Evolutionary conservation across 2,797 vertebrate species (phyloP), one percentile per base, ranked within the genome.

Genomic region (Pitangus sulphuratus): DNA sequence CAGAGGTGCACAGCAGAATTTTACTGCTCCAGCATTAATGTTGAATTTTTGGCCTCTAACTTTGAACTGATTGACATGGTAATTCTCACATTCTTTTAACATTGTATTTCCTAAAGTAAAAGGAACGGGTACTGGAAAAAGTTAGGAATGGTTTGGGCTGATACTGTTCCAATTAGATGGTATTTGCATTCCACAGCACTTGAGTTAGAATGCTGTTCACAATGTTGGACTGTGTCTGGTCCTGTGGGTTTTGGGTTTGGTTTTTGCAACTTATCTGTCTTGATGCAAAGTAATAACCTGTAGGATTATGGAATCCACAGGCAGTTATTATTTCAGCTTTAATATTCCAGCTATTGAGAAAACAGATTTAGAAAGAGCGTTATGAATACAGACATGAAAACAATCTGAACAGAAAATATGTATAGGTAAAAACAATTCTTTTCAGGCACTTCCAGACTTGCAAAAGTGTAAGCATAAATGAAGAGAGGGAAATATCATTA

Each of bases 401-500:
- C 25, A 88, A 28, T 70, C 44, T 70, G 76, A 85, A 39, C 7
- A 90, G 80, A 92, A 92, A 92, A 39, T 90, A 89, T 30, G 35
- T 82, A 5, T 61, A 72, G 8, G 50, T 75, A 65, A 84, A 92
- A 90, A 22, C 45, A 89, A n/a, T 69, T 94, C 47, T 24, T 94
- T 89, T 79, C 58, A 82, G 86, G 40, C 84, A 62, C 56, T 93
- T 95, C 78, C 56, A 96, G 94, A 87, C 87, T 93, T 96, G 94
- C 75, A 87, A 18, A 86, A 82, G 51, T 79, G 26, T 76, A 53
- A 84, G 74, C 33, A 5, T 76, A 84, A 81, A 48, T 54, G 56
- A 28, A 74, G 64, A 66, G 48, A 35, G 72, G 68, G 87, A 95
- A 95, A 74, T 93, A 87, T 57, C 15, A 54, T 76, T 84, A 90